Evolutionary conservation across 2,797 vertebrate genomes (phyloP).

Genomic region (Fringilla coelebs): DNA sequence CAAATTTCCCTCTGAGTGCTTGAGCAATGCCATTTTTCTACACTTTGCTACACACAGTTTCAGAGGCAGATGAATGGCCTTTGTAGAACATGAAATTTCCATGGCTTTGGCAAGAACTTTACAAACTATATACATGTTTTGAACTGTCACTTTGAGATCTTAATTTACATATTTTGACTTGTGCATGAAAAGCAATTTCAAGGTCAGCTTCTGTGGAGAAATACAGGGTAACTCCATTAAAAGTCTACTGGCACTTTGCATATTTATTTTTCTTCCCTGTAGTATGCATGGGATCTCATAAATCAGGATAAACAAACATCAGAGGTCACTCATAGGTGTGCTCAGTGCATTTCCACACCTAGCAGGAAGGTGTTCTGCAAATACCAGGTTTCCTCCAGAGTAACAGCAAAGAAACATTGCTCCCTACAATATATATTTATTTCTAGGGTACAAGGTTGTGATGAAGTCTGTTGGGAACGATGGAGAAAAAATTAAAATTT

Average conservation of each 20-base stretch:
- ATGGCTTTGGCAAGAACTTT: conserved; percentile 68
- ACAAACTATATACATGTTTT: conserved; percentile 59
- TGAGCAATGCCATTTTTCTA: not conserved
- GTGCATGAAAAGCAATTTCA: conserved; percentile 79
- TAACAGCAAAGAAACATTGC: not conserved
- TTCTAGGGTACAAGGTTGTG: not conserved
- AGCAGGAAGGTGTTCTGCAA: not conserved
- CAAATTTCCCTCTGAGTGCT: not conserved
- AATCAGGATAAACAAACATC: conserved; percentile 78
- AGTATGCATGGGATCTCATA: conserved; percentile 70
- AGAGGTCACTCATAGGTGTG: conserved; percentile 53
- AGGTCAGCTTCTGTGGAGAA: conserved; percentile 78
- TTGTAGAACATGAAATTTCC: conserved; percentile 58
- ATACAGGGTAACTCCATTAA: conserved; percentile 78
- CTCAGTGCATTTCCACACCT: not conserved
- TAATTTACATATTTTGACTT: conserved; percentile 83
- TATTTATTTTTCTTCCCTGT: conserved; percentile 79
- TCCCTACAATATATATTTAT: not conserved
- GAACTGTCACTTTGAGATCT: conserved; percentile 70
- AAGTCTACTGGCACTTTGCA: conserved; percentile 74
- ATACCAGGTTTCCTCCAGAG: not conserved
- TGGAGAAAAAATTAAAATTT: not conserved
- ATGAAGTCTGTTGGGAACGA: not conserved
- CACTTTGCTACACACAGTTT: not conserved
- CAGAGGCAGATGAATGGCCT: conserved; percentile 36